Evolutionary conservation across 2,797 vertebrate species (phyloP).

Genomic region (Pipistrellus kuhlii): DNA sequence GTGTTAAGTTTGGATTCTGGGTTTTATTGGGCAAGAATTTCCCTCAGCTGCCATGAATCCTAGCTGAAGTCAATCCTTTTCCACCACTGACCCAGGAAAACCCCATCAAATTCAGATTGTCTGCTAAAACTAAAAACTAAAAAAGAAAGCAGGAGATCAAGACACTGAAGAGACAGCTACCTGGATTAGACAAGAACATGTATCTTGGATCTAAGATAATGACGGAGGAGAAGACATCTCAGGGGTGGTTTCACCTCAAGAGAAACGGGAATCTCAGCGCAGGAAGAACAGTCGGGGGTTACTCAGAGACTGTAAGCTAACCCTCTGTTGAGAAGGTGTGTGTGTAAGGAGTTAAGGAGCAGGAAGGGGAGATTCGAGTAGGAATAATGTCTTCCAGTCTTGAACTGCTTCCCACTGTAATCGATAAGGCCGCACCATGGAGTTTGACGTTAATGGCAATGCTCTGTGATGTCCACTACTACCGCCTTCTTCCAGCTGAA

Average conservation of each 20-base stretch:
- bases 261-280: constrained; percentile 59
- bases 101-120: constrained; percentile 19
- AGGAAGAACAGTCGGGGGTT: constrained; percentile 23
- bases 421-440: constrained; percentile 56
- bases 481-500: constrained; percentile 99
- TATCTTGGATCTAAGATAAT: constrained; percentile 35
- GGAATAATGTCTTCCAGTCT: constrained; percentile 67
- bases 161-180: constrained; percentile 57
- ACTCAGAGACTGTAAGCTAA: constrained; percentile 64
- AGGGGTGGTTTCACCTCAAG: constrained; percentile 30
- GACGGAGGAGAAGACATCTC: constrained; percentile 16
- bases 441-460: constrained; percentile 91
- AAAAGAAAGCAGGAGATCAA: constrained; percentile 65
- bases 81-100: constrained; percentile 40
- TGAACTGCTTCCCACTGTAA: constrained; percentile 64
- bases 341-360: constrained; percentile 34
- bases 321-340: constrained; percentile 58
- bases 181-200: constrained; percentile 61
- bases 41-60: constrained; percentile 34
- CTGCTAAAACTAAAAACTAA: constrained; percentile 37
- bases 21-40: constrained; percentile 56
- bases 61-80: constrained; percentile 52
- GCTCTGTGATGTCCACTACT: constrained; percentile 98
- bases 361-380: constrained; percentile 55
- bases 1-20: constrained; percentile 38